Base-by-base conservation (phyloP, 1,140 invertebrate species). In the Streblospio benedicti region DNA sequence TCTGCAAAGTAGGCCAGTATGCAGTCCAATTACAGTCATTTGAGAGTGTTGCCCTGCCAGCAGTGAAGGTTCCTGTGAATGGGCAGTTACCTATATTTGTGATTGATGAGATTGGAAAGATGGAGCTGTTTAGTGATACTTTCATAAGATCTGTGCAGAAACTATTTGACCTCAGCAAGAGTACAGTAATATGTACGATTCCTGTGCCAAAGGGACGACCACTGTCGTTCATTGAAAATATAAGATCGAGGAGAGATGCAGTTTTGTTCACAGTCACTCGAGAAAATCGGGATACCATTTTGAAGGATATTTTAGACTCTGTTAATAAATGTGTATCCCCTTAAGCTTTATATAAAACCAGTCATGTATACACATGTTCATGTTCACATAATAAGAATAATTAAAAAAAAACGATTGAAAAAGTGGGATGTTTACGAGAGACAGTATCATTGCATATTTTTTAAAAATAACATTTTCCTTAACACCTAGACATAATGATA, bases 101-200 rank as follows among this genome's bases (percentile, higher is more conserved):
- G 9, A 76, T 85, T 27, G 85, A 86, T 73, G 85, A 86, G 72
- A 83, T 86, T 57, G 85, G 85, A 18, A 85, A 85, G 76, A 85
- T 86, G 84, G 84, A 86, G 71, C 62, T 84, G 35, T 83, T 83
- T 41, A 85, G 84, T 64, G 69, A 79, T 49, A 71, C 71, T 47
- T 85, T 86, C 69, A 65, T 79, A 50, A 55, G 67, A 18, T 52
- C 64, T 14, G 70, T 83, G 0, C 65, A 71, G 25, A 65, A 75
- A 33, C 57, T 80, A 27, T 74, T 82, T 57, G 61, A 69, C 16
- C 61, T 64, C 16, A 27, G 65, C 5, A 52, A 57, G 6, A 65
- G 66, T 25, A 61, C 70, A 25, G 60, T 85, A 23, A 65, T 85
- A 20, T 82, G 81, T 6, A 85, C 83, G 2, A 81, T 85, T 60